Evolutionary conservation across 2,888 invertebrate species (phyloP), one percentile per base, ranked within the genome.

Genomic region (Acleris sparsana): DNA sequence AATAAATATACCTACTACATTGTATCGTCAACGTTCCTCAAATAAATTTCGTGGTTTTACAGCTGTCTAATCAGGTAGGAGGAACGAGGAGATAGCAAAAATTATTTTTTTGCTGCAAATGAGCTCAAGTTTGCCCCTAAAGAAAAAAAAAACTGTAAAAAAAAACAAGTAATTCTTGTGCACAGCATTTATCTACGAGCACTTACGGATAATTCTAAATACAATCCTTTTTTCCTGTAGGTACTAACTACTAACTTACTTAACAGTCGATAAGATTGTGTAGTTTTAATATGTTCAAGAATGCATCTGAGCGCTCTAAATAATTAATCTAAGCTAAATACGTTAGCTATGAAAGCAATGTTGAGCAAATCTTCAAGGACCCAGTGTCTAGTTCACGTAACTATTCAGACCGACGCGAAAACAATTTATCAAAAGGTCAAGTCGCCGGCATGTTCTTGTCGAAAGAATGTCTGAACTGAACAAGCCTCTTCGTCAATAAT

Each of bases 371-470:
- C 55, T 43, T 22, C 39, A 25, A 52, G 52, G 43, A 25, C 49
- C 13, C 43, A 20, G 43, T 22, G 20, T 17, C 33, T 57, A 46
- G 39, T 55, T 55, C 17, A 55, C 49, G 22, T 13, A 64, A 64
- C 53, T 59, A 60, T 60, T 61, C 22, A 20, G 59, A 55, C 33
- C 17, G 52, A 49, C 18, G 16, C 43, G 49, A 53, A 39, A 65
- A 65, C 53, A 60, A 60, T 65, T 60, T 48, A 49, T 60, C 65
- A 63, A 22, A 44, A 59, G 63, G 53, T 48, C 25, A 53, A 59
- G 53, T 52, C 18, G n/a, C 17, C 4, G 5, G 11, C 17, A 22
- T 29, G 22, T 3, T 18, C n/a, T 63, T 46, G 16, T 25, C 46
- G 33, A 53, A 55, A 67, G 25, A 60, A 60, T 58, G 33, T 13